phyloP scores from a whole-genome alignment of 2,888 invertebrate genomes.

The Tachina grossa region DNA sequence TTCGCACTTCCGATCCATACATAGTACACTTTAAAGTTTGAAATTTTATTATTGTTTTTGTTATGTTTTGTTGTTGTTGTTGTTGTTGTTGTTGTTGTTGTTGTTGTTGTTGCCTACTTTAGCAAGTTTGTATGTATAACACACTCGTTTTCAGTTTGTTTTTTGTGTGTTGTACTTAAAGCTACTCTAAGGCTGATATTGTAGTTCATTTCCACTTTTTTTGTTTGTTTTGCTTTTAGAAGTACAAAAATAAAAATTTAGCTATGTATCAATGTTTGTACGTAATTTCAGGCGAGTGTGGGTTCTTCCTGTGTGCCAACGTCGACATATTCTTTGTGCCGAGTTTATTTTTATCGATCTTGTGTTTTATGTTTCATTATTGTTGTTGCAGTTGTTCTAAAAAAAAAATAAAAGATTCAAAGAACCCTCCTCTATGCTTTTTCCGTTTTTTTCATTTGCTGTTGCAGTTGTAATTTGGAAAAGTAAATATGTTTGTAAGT shows the following conservation, averaged over 20 bases:
- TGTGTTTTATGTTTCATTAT: slow-evolving; percentile 65
- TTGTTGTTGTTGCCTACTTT: slow-evolving; percentile 10
- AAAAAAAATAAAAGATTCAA: slow-evolving; percentile 27
- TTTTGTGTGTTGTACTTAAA: slow-evolving; percentile 24
- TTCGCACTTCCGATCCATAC: background rate
- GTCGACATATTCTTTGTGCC: slow-evolving; percentile 41
- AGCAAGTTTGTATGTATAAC: slow-evolving; percentile 50
- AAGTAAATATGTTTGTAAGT: slow-evolving; percentile 3
- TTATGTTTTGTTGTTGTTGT: background rate
- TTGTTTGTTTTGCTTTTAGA: background rate
- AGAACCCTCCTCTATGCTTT: slow-evolving; percentile 58
- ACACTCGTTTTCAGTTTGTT: slow-evolving; percentile 31
- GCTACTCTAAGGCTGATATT: slow-evolving; percentile 32
- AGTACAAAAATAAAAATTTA: slow-evolving; percentile 9
- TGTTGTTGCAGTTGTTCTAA: slow-evolving; percentile 51
- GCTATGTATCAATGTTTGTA: background rate
- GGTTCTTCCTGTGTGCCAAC: slow-evolving; percentile 65
- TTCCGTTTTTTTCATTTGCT: slow-evolving; percentile 31
- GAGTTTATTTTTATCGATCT: slow-evolving; percentile 70
- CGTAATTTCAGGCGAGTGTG: slow-evolving; percentile 41
- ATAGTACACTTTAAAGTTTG: background rate
- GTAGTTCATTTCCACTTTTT: slow-evolving; percentile 48
- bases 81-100: background rate
- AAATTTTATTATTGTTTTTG: background rate
- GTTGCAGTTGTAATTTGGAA: slow-evolving; percentile 51